Evolutionary conservation across 2,113 vertebrate species (phyloP), one percentile per base, ranked within the genome.

Genomic region (Nothobranchius furzeri): DNA sequence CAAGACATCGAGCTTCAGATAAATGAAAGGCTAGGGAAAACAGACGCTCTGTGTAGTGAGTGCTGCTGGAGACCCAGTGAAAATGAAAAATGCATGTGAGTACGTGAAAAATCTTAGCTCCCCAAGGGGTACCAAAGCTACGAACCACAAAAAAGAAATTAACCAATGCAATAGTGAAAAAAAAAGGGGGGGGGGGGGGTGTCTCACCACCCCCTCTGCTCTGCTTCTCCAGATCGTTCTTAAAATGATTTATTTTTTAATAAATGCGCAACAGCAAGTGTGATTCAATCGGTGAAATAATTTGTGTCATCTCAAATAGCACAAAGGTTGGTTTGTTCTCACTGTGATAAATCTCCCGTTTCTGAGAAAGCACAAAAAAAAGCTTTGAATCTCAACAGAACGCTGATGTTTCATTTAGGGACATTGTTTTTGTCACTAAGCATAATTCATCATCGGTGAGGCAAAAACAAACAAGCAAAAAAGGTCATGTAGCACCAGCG

Each of bases 81-180:
- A 86, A 81, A 88, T 75, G 61, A 90, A 88, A 90, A 90, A 86
- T 88, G 84, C 65, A 88, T 84, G 87, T 88, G 82, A 87, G 62
- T 74, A 45, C 55, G 58, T 89, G 87, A 90, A 67, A 53, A 49
- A 57, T 56, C 89, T 87, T 89, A 86, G 81, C 52, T 85, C 74
- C 20, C 49, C 4, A 58, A 85, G 76, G 82, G 78, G 37, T 55
- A 51, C 47, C 77, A 60, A 70, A 72, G 77, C 70, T 85, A 78
- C 87, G 85, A 91, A 86, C 70, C 79, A 78, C 40, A 74, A 69
- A 63, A 70, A 78, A 70, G 68, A 83, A 59, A 88, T 87, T 75
- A 82, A 82, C 69, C 70, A 71, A 52, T 70, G 69, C 40, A 80
- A 58, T 71, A 60, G 68, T 3, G 30, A 4, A 42, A 75, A 69